Conservation (phyloP, 2,797 vertebrate species). For the Spinus pinus region DNA sequence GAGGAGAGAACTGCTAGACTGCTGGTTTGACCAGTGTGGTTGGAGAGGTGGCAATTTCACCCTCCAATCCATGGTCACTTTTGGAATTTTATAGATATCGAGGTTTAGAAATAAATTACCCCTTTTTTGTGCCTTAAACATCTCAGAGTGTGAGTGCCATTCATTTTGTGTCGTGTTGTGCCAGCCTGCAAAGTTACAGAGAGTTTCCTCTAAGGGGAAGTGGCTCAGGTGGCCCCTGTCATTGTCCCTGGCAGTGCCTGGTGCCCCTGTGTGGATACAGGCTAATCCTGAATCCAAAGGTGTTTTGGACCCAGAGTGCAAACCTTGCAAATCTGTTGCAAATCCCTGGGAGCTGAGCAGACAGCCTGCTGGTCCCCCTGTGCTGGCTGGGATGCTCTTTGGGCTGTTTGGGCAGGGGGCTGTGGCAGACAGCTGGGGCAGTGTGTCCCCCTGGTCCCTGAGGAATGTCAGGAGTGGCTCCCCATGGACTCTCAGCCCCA, state of each 20-base stretch:
- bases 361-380: not conserved
- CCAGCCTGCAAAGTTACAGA: not conserved
- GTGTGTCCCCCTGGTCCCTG: not conserved
- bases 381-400: not conserved
- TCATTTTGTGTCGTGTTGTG: not conserved
- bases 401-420: not conserved
- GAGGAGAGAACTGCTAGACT: not conserved
- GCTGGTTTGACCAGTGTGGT: not conserved
- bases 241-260: not conserved
- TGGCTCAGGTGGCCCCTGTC: not conserved
- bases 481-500: fast-evolving
- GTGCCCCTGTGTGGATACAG: not conserved
- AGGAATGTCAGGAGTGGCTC: not conserved
- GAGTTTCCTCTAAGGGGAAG: not conserved
- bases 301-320: not conserved
- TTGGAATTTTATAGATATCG: not conserved
- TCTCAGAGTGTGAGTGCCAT: not conserved
- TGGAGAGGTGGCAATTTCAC: not conserved
- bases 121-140: not conserved
- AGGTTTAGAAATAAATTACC: not conserved
- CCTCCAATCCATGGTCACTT: not conserved
- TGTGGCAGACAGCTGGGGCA: not conserved
- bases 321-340: not conserved
- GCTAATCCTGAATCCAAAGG: not conserved
- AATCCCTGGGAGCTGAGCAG: not conserved